Conservation (phyloP, 2,888 invertebrate genomes). For the Asteroscopus sphinx region DNA sequence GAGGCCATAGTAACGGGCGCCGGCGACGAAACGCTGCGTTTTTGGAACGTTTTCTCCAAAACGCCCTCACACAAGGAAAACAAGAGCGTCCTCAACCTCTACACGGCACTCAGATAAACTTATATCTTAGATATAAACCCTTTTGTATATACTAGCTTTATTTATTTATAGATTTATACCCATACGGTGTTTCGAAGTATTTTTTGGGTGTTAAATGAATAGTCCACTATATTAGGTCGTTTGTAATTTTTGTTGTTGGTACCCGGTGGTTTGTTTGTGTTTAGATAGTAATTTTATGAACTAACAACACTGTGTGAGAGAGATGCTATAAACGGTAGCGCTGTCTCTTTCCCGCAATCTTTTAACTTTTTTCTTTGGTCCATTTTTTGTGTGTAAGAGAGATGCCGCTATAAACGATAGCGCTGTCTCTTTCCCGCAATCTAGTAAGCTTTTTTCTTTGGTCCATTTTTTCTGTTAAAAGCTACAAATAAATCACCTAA, state of each 20-base stretch:
- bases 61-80: slow-evolving; percentile 98
- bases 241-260: slow-evolving; percentile 47
- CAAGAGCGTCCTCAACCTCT: slow-evolving; percentile 97
- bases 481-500: slow-evolving; percentile 43
- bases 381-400: slow-evolving; percentile 22
- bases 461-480: slow-evolving; percentile 21
- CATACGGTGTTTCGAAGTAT: slow-evolving; percentile 50
- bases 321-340: slow-evolving; percentile 34
- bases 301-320: slow-evolving; percentile 18
- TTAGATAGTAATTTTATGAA: slow-evolving; percentile 20
- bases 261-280: slow-evolving; percentile 47
- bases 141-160: slow-evolving; percentile 60
- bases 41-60: slow-evolving; percentile 99
- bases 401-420: slow-evolving; percentile 33
- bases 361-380: slow-evolving; percentile 11
- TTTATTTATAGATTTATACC: slow-evolving; percentile 55
- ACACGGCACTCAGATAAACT: slow-evolving; percentile 92
- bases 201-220: slow-evolving; percentile 51
- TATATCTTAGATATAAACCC: slow-evolving; percentile 42
- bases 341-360: slow-evolving; percentile 20
- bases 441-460: slow-evolving; percentile 3
- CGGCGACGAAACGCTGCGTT: slow-evolving; percentile 98
- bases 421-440: slow-evolving; percentile 19
- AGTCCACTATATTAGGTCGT: slow-evolving; percentile 50
- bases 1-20: slow-evolving; percentile 99